Evolutionary conservation across 2,797 vertebrate genomes (phyloP).

Genomic region (Okamejei kenojei): DNA sequence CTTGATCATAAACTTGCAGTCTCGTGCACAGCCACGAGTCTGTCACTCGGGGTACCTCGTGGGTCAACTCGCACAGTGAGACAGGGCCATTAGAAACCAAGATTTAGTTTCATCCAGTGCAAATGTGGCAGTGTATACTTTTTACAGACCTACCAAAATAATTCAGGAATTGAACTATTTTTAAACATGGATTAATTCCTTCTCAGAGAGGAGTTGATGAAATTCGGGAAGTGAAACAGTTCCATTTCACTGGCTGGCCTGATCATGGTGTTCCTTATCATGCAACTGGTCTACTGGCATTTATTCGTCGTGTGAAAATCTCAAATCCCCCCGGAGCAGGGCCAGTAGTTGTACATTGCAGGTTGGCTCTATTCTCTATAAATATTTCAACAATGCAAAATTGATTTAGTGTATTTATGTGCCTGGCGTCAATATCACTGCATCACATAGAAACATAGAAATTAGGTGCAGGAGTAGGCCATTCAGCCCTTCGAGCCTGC

Average conservation of each 20-base stretch:
- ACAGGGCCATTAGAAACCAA: too few species aligned
- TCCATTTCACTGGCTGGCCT: conserved; percentile 98
- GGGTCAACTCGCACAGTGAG: too few species aligned
- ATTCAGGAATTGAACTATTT: not conserved
- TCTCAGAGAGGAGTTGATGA: conserved; percentile 89
- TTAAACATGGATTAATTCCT: conserved; percentile 39
- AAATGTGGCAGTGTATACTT: not conserved
- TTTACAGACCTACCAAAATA: not conserved
- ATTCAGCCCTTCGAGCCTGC: too few species aligned
- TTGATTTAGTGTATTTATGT: not conserved
- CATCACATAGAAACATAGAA: too few species aligned
- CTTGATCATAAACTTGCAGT: too few species aligned
- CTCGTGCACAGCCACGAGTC: too few species aligned
- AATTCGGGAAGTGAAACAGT: conserved; percentile 96
- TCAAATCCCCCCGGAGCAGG: conserved; percentile 94
- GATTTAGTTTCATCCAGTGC: not conserved
- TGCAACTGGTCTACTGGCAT: conserved; percentile 93
- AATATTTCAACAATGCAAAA: not conserved
- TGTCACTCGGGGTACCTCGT: too few species aligned
- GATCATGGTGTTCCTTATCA: conserved; percentile 98
- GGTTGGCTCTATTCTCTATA: conserved; percentile 55
- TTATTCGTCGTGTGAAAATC: conserved; percentile 91
- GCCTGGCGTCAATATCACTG: not conserved
- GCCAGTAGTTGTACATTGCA: conserved; percentile 97
- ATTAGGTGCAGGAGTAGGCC: too few species aligned